phyloP scores from a whole-genome alignment of 2,113 vertebrate species.

The Sminthopsis crassicaudata region DNA sequence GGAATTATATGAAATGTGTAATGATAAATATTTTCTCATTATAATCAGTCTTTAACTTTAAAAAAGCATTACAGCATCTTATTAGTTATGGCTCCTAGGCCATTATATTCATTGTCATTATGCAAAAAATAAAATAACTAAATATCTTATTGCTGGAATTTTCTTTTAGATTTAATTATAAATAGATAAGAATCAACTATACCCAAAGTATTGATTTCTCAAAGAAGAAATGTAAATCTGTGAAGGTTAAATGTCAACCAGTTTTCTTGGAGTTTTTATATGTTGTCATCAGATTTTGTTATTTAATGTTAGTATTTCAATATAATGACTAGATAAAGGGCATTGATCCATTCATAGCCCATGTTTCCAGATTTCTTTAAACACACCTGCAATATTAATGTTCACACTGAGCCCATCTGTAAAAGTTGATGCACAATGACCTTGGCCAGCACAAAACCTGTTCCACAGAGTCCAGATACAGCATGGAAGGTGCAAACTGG shows the following conservation, averaged over 20 bases:
- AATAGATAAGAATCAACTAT: background rate
- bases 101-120: background rate
- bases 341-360: background rate
- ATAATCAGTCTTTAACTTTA: background rate
- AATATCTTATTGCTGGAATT: background rate
- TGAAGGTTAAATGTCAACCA: background rate
- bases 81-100: background rate
- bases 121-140: background rate
- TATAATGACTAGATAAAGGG: background rate
- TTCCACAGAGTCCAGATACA: background rate
- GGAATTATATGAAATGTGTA: background rate
- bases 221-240: background rate
- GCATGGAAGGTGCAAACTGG: background rate
- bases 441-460: background rate
- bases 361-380: background rate
- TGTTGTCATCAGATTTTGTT: background rate
- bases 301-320: background rate
- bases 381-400: background rate
- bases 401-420: background rate
- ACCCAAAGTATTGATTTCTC: background rate
- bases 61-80: background rate
- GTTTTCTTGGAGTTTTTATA: background rate
- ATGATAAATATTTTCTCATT: background rate
- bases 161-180: background rate
- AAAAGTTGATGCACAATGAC: background rate